Conservation (phyloP, 2,113 vertebrate genomes). For the Piprites chloris region DNA sequence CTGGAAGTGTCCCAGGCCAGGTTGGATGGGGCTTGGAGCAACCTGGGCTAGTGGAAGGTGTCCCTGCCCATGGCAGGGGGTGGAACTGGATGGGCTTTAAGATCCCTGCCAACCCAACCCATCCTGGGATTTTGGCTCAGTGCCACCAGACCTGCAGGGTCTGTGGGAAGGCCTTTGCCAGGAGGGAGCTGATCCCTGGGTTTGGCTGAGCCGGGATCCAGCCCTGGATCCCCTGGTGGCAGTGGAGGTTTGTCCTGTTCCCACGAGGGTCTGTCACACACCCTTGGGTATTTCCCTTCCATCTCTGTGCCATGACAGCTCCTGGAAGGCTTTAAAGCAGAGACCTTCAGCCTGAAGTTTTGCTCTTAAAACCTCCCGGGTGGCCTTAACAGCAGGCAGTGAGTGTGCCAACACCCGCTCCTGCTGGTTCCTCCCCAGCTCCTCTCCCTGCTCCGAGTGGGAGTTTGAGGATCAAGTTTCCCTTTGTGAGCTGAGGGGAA, state of each 20-base stretch:
- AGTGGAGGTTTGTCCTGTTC: neutral
- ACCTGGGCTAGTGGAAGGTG: no score
- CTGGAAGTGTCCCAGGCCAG: no score
- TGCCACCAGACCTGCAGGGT: neutral
- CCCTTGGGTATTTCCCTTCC: neutral
- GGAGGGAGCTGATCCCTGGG: neutral
- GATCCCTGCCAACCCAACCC: neutral
- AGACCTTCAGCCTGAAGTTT: neutral
- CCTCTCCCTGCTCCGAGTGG: neutral
- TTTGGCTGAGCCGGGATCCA: neutral
- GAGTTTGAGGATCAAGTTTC: neutral
- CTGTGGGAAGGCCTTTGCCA: neutral
- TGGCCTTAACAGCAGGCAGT: rapidly evolving
- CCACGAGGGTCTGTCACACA: neutral
- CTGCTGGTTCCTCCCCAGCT: neutral
- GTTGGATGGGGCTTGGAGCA: no score
- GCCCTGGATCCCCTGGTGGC: neutral
- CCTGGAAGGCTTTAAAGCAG: neutral
- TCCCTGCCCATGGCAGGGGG: no score
- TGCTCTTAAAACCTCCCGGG: neutral
- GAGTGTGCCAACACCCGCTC: neutral
- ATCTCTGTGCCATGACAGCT: neutral
- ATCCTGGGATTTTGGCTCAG: neutral
- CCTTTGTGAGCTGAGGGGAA: neutral
- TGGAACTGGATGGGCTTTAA: neutral